Percentiles rank a stretch among this genome's conserved stretches.
Evolutionary conservation across 2,797 vertebrate species (phyloP).

Genomic region (Odontamblyopus lacepedii): DNA sequence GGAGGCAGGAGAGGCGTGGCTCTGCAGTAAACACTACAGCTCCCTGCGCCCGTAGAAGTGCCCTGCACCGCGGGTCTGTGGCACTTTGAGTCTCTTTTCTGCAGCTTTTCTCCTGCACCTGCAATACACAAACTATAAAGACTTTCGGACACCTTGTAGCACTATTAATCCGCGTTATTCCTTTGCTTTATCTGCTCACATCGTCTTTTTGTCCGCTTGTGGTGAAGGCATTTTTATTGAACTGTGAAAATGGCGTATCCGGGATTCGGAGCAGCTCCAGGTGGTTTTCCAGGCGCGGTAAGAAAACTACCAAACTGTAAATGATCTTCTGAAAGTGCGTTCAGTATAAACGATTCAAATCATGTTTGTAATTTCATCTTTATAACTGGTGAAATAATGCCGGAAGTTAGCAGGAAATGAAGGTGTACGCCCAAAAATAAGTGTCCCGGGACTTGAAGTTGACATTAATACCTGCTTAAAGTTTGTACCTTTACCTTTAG

Average conservation of each 20-base stretch:
- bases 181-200: too few relatives aligned
- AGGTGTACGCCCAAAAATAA: not conserved
- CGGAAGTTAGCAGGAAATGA: conserved; percentile 23
- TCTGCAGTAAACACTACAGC: not conserved
- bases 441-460: not conserved
- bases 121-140: rapidly evolving
- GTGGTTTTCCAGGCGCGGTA: conserved; percentile 58
- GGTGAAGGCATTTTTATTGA: not conserved
- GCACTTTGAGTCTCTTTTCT: not conserved
- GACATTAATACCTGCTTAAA: not conserved
- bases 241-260: conserved; percentile 57
- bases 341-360: not conserved
- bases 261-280: conserved; percentile 62
- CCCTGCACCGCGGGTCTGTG: rapidly evolving
- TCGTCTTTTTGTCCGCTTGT: not conserved
- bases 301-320: not conserved
- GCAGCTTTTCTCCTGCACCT: rapidly evolving
- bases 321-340: not conserved
- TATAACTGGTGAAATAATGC: not conserved
- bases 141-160: not conserved
- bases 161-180: too few relatives aligned
- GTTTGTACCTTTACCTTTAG: too few relatives aligned
- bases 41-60: not conserved
- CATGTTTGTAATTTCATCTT: not conserved
- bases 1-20: not conserved